Evolutionary conservation across 2,888 invertebrate genomes (phyloP).

Genomic region (Tetragonisca angustula): DNA sequence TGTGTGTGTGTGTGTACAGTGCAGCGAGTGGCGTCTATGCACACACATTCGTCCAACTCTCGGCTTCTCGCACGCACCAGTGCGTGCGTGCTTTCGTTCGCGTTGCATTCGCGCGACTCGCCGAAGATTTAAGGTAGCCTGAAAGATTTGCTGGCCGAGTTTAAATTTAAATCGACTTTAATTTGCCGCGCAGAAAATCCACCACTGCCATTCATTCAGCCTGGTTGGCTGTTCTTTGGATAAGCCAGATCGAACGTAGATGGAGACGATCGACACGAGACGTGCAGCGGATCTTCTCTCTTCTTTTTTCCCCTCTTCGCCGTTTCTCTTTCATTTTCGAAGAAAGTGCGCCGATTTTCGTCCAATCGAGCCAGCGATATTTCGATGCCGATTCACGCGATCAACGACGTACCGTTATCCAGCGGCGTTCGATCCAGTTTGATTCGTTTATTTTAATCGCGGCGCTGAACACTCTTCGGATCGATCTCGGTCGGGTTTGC

Average conservation of each 20-base stretch:
- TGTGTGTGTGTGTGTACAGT: not conserved
- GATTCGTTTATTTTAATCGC: conserved; percentile 29
- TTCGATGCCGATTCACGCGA: conserved; percentile 36
- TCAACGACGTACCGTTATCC: conserved; percentile 40
- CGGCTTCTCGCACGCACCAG: conserved; percentile 18
- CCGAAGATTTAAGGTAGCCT: conserved; percentile 38
- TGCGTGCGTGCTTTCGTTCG: conserved; percentile 51
- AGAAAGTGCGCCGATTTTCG: not conserved
- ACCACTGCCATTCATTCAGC: not conserved
- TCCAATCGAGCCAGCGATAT: not conserved
- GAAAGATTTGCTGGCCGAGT: conserved; percentile 53
- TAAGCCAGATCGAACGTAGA: not conserved
- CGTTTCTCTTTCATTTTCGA: conserved; percentile 15
- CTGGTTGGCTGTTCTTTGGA: not conserved
- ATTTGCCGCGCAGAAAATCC: conserved; percentile 29
- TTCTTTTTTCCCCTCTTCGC: not conserved
- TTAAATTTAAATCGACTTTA: conserved; percentile 58
- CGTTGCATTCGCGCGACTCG: conserved; percentile 47
- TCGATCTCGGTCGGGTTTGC: conserved; percentile 20
- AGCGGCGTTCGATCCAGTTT: not conserved
- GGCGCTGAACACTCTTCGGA: not conserved
- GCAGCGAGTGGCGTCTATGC: not conserved
- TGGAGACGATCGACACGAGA: not conserved
- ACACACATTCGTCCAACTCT: not conserved
- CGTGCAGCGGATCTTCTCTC: not conserved